A percentile compares a stretch with the other conserved stretches of the same genome.
Evolutionary conservation across 2,888 invertebrate species (phyloP).

Genomic region (Malachius bipustulatus): DNA sequence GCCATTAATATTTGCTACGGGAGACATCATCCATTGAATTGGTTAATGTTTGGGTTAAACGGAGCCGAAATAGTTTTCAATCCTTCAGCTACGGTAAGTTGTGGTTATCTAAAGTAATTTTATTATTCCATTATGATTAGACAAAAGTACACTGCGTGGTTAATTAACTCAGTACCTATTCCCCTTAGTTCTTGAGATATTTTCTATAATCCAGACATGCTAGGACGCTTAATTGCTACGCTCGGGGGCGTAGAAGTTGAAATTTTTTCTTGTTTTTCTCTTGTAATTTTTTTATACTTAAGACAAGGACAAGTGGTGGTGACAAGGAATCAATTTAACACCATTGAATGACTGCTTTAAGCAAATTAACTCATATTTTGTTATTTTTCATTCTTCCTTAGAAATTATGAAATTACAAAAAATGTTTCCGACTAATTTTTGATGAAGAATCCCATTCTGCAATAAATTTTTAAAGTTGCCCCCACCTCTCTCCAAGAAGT

Average conservation of each 20-base stretch:
- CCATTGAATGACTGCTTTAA: no score
- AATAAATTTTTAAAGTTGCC: no score
- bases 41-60: slow-evolving; percentile 95
- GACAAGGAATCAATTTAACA: no score
- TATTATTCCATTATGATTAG: slow-evolving; percentile 4
- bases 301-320: no score
- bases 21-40: slow-evolving; percentile 93
- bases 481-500: no score
- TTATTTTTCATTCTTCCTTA: no score
- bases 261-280: not conserved
- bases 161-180: not conserved
- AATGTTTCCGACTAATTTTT: no score
- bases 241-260: not conserved
- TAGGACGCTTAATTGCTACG: not conserved
- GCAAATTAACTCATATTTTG: no score
- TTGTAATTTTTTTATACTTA: no score
- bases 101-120: no score
- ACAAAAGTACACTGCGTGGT: not conserved
- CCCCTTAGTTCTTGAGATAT: not conserved
- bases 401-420: no score
- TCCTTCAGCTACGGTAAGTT: slow-evolving; percentile 81
- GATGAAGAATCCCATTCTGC: no score
- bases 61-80: slow-evolving; percentile 99
- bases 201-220: slow-evolving; percentile 7
- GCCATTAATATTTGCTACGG: slow-evolving; percentile 97